Evolutionary conservation across 2,113 vertebrate species (phyloP), one percentile per base, ranked within the genome.

Genomic region (Azemiops feae): DNA sequence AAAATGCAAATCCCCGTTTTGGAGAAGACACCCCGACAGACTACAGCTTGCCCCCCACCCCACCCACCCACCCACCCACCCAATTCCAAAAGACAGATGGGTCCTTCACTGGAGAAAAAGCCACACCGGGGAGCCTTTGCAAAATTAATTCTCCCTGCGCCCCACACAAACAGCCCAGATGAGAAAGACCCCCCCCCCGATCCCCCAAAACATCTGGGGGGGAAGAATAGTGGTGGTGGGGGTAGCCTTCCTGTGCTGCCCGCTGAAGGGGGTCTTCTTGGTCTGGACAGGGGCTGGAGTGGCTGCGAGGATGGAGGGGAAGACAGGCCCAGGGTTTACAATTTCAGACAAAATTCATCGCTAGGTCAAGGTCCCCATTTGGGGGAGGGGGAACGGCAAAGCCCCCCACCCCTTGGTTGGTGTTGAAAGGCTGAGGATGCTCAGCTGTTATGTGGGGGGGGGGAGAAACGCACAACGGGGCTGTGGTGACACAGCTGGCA

Each of bases 1-100:
- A 23, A 88, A 88, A 88, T 30, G 43, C 20, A 18, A 14, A 9
- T 5, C 12, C 74, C 1, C 3, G 45, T 2, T 2, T 0, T 92
- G 58, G 1, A 5, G 58, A 87, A 69, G 0, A 87, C 74, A 5
- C n/a, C n/a, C 14, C 2, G 14, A 74, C 5, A n/a, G 6, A 74
- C n/a, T 10, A 87, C 50, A 94, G 60, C 22, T 89, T 94, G 94
- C 69, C 95, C 57, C 94, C 92, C 94, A 54, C 93, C 92, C 94
- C 94, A 0, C 30, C 20, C 45, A 45, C 47, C 94, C 57, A 93
- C 92, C 94, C 94, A 0, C 30, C 20, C 45, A 45, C 47, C 30
- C 30, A 0, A 34, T 74, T 54, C 34, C 47, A 58, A 0, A 89
- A 81, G 34, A 20, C 1, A 16, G 34, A 20, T 8, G 16, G 4